These are phyloP conservation scores for Hermetia illucens DNA, from an alignment of 1,140 invertebrate genomes.

Conservation along the genomic window DNA sequence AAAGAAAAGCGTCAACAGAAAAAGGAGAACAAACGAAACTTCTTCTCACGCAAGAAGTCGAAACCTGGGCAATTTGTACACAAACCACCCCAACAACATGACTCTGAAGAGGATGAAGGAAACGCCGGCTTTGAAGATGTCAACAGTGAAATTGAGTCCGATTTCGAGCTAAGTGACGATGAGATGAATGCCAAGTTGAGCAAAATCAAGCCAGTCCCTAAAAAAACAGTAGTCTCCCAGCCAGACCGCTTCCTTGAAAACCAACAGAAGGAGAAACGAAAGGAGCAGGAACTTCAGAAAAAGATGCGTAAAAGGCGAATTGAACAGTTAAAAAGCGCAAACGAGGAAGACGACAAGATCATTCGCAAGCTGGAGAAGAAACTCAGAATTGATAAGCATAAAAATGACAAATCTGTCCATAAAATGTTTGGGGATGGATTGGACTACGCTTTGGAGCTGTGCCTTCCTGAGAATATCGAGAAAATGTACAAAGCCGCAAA, in stretches of 20 bases:
- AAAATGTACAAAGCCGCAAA: slow-evolving; percentile 44
- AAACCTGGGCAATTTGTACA: slow-evolving; percentile 13
- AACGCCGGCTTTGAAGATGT: slow-evolving; percentile 9
- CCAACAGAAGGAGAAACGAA: slow-evolving; percentile 28
- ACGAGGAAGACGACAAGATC: slow-evolving; percentile 61
- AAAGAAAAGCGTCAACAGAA: slow-evolving; percentile 44
- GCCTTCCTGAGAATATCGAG: slow-evolving; percentile 55
- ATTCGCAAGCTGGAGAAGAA: slow-evolving; percentile 74
- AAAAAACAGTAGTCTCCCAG: slow-evolving; percentile 10
- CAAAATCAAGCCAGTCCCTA: slow-evolving; percentile 9
- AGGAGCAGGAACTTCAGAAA: slow-evolving; percentile 34
- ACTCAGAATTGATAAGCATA: slow-evolving; percentile 66
- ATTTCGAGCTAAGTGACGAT: slow-evolving; percentile 20
- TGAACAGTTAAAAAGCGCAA: slow-evolving; percentile 49
- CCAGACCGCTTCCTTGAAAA: slow-evolving; percentile 16
- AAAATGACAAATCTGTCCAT: slow-evolving; percentile 53
- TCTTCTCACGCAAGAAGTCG: slow-evolving; percentile 18
- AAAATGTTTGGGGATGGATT: slow-evolving; percentile 74
- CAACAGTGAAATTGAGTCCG: slow-evolving; percentile 23
- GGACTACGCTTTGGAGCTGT: slow-evolving; percentile 80
- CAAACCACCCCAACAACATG: slow-evolving; percentile 8
- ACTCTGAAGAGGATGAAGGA: slow-evolving; percentile 7
- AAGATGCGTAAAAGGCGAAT: slow-evolving; percentile 42
- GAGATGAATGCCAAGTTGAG: slow-evolving; percentile 17
- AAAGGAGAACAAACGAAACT: slow-evolving; percentile 30